Base-by-base conservation (phyloP, 2,113 vertebrate species). In the Microcebus lehilahytsara region DNA sequence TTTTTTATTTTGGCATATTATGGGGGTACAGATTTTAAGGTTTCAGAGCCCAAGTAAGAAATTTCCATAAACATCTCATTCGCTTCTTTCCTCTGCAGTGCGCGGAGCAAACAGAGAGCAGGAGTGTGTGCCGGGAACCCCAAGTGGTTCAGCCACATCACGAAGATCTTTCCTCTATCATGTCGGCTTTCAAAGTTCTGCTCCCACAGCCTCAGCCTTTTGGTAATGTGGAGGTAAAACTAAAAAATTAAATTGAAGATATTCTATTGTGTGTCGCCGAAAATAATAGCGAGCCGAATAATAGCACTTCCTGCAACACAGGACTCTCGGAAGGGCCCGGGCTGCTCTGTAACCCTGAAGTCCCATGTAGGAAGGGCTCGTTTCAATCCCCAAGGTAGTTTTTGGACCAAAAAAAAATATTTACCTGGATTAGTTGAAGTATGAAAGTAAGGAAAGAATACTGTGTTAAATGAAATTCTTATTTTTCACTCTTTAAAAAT, bases 71-170 rank as follows among this genome's bases (percentile, higher is more conserved):
- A 40, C 23, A 7, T 51, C 3, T 75, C n/a, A 5, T 2, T 13
- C 22, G 32, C 3, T 19, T 51, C 64, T n/a, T 89, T 72, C n/a
- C 67, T 51, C 27, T 34, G 32, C 7, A 23, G 1, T 10, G 22
- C 0, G 19, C 19, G 25, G 78, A 64, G 17, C 17, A 64, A 34
- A 30, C n/a, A 25, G 17, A 9, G 22, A 53, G 7, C 11, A 25
- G 60, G 14, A 4, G 1, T 0, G 3, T 12, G 3, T 12, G 3
- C 6, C 4, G 2, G 16, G 46, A 37, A 25, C 34, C n/a, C 32
- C 5, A 3, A 37, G 67, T 1, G 37, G 11, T 3, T 3, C n/a
- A 27, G 17, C 25, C 9, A 0, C 8, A 10, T 14, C n/a, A 13
- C 34, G 4, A 0, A 20, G 2, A 25, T 23, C 34, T 46, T 37